A percentile compares a stretch with the other conserved stretches of the same genome.
Conservation (phyloP, 2,797 vertebrate genomes). For the Xerus rutilus region DNA sequence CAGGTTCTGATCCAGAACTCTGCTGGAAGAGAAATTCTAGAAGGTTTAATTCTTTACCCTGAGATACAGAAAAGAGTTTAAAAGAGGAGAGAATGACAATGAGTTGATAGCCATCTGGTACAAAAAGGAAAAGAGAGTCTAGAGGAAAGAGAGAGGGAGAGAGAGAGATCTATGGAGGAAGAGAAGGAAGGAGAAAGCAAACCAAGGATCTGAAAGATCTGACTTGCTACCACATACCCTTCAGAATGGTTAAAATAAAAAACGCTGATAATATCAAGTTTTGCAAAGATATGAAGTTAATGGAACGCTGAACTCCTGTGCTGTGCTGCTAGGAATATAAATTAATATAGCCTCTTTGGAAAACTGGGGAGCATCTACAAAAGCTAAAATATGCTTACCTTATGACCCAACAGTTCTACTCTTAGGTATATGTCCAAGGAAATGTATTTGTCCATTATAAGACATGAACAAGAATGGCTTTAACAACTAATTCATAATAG, state of each 20-base stretch:
- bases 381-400: background rate
- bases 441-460: background rate
- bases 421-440: background rate
- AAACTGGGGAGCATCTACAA: background rate
- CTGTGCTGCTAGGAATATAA: background rate
- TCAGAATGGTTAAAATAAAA: background rate
- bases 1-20: background rate
- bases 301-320: background rate
- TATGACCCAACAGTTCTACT: background rate
- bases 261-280: background rate
- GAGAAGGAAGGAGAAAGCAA: rapidly evolving
- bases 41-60: background rate
- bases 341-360: background rate
- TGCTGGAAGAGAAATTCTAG: background rate
- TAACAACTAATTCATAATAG: background rate
- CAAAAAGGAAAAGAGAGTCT: background rate
- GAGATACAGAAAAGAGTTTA: background rate
- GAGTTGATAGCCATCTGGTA: background rate
- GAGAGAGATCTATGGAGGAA: too few relatives aligned
- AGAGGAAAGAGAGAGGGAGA: rapidly evolving
- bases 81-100: background rate
- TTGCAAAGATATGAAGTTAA: background rate
- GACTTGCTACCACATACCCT: background rate
- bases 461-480: background rate
- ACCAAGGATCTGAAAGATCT: background rate